phyloP scores from a whole-genome alignment of 2,113 vertebrate genomes.

The Trematocara zebra region DNA sequence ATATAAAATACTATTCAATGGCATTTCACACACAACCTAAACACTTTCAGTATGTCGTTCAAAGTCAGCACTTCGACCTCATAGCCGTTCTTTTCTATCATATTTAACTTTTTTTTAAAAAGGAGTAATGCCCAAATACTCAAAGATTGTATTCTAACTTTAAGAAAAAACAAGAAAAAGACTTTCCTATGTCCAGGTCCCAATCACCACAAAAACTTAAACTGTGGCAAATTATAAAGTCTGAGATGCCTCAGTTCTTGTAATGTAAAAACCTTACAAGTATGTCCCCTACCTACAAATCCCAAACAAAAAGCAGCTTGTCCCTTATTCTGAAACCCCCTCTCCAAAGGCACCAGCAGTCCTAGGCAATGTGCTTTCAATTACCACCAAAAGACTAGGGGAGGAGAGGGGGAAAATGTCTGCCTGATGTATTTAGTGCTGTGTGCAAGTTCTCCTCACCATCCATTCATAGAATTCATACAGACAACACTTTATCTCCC shows the following conservation, averaged over 20 bases:
- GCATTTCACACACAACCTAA: background rate
- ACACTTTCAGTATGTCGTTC: background rate
- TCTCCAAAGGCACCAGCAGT: slow-evolving; percentile 55
- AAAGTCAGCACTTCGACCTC: background rate
- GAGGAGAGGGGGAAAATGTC: slow-evolving; percentile 29
- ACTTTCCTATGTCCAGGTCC: background rate
- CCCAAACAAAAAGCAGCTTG: slow-evolving; percentile 65
- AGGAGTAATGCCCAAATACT: background rate
- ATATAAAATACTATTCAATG: background rate
- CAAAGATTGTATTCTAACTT: background rate
- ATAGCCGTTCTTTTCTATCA: background rate
- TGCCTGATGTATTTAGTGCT: slow-evolving; percentile 88
- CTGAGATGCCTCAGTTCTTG: background rate
- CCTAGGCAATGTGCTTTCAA: slow-evolving; percentile 88
- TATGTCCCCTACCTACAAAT: slow-evolving; percentile 19
- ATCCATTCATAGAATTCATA: slow-evolving; percentile 81
- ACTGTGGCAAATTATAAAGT: background rate
- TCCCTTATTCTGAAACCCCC: slow-evolving; percentile 45
- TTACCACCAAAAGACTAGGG: slow-evolving; percentile 80
- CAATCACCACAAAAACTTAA: background rate
- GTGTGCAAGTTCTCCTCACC: slow-evolving; percentile 83
- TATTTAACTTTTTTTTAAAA: background rate
- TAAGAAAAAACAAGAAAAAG: background rate
- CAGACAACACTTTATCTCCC: slow-evolving; percentile 84
- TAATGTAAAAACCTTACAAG: background rate